These are phyloP conservation scores for Stramonita haemastoma DNA, from an alignment of 2,888 invertebrate genomes.

Conservation along the genomic window DNA sequence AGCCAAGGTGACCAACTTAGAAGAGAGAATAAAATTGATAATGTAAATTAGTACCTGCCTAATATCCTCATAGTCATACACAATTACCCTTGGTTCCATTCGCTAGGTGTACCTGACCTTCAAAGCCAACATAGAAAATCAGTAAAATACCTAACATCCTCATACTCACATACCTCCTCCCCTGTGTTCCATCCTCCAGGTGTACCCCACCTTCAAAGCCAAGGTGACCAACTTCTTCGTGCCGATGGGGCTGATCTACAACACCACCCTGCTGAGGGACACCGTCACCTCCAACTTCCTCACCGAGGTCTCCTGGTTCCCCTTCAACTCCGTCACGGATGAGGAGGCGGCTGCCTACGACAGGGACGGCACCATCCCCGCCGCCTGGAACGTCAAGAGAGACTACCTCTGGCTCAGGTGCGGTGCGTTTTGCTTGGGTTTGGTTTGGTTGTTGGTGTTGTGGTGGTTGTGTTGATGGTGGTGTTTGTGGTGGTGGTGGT, in stretches of 20 bases:
- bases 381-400: slow-evolving; percentile 47
- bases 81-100: no score
- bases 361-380: slow-evolving; percentile 41
- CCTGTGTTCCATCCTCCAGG: slow-evolving; percentile 25
- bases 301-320: slow-evolving; percentile 58
- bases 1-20: slow-evolving; percentile 48
- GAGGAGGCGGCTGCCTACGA: slow-evolving; percentile 46
- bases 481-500: no score
- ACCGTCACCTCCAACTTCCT: slow-evolving; percentile 51
- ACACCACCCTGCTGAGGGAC: slow-evolving; percentile 46
- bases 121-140: slow-evolving; percentile 43
- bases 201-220: slow-evolving; percentile 46
- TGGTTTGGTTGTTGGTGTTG: no score
- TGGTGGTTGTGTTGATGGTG: no score
- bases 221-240: slow-evolving; percentile 51
- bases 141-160: no score
- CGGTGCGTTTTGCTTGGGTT: neutral
- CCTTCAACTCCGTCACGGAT: slow-evolving; percentile 53
- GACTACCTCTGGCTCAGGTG: slow-evolving; percentile 53
- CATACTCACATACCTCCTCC: no score
- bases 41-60: no score
- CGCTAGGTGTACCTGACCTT: slow-evolving; percentile 46
- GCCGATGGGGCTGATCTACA: slow-evolving; percentile 50
- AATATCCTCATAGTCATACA: no score
- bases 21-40: no score